Evolutionary conservation across 1,140 invertebrate genomes (phyloP).

Genomic region (Pomacea maculata): DNA sequence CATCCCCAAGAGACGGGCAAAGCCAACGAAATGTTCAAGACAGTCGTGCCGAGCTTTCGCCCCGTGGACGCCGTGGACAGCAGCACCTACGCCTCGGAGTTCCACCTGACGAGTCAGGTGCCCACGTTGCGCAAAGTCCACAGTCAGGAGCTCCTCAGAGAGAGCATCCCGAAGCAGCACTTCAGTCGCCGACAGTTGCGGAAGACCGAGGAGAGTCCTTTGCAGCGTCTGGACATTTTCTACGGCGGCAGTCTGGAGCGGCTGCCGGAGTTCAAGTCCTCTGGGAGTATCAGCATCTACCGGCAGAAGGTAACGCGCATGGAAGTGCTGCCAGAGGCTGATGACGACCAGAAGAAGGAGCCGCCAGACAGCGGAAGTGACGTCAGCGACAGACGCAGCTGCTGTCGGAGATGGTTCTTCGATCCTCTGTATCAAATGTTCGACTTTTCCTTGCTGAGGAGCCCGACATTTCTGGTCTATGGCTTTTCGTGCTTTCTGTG

Average conservation of each 20-base stretch:
- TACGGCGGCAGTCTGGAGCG: slow-evolving; percentile 50
- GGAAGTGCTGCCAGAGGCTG: neutral
- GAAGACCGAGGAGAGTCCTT: slow-evolving; percentile 26
- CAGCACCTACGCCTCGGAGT: neutral
- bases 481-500: slow-evolving; percentile 89
- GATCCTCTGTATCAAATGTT: slow-evolving; percentile 37
- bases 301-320: slow-evolving; percentile 9
- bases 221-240: slow-evolving; percentile 47
- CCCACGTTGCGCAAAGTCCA: slow-evolving; percentile 27
- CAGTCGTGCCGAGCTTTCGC: neutral
- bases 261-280: slow-evolving; percentile 30
- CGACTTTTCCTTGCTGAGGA: slow-evolving; percentile 77
- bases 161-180: neutral
- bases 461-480: slow-evolving; percentile 88
- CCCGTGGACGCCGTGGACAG: neutral
- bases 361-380: neutral
- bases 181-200: slow-evolving; percentile 12
- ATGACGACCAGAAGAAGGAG: slow-evolving; percentile 2
- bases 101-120: neutral
- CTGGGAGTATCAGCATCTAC: slow-evolving; percentile 12
- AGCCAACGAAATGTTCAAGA: neutral
- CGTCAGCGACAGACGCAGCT: neutral
- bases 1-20: neutral
- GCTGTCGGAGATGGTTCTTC: slow-evolving; percentile 3
- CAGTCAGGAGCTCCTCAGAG: slow-evolving; percentile 32